Base-by-base conservation (phyloP, 2,888 invertebrate genomes). In the Tolmerus cingulatus region DNA sequence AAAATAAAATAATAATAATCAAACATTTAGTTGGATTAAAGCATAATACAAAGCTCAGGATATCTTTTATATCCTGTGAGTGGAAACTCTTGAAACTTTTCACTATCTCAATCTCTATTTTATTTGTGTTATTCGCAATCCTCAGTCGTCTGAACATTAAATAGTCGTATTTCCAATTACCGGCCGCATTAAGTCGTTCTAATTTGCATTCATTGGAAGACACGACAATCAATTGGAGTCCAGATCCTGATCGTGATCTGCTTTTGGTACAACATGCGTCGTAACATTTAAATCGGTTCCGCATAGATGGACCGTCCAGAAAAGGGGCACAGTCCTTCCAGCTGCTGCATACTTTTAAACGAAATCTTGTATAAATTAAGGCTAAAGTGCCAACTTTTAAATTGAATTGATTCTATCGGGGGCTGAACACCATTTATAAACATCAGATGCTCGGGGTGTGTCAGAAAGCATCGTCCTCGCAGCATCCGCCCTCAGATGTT, bases 361-460 rank as follows among this genome's bases (percentile, higher is more conserved):
- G 79, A 30, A 27, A 51, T 51, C 30, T 40, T 55, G 14, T 51
- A 79, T 51, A 79, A 79, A 79, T 79, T 79, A 79, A 79, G 79
- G 51, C n/a, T 16, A 16, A 79, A 79, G 51, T 79, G 79, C 30
- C 79, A 79, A 79, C 79, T 79, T 79, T 79, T 79, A 79, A 79
- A 79, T 79, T 79, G 79, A 51, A 79, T 79, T 51, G 79, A 79
- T 79, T 34, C 30, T 79, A 79, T 79, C 79, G 23, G 51, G n/a
- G 4, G 51, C 5, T 14, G 51, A 19, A 30, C 51, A 30, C 30
- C 79, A 79, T 79, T 79, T 79, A 51, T 79, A 79, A 51, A 79
- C 79, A 79, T 79, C 79, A 79, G 79, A 79, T 51, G 79, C 79
- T 79, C 51, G 46, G 51, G 30, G 27, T 27, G 79, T 79, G 79